Percentiles rank a stretch among this genome's conserved stretches.
Conservation (phyloP, 2,888 invertebrate species). For the Pardosa pseudoannulata region DNA sequence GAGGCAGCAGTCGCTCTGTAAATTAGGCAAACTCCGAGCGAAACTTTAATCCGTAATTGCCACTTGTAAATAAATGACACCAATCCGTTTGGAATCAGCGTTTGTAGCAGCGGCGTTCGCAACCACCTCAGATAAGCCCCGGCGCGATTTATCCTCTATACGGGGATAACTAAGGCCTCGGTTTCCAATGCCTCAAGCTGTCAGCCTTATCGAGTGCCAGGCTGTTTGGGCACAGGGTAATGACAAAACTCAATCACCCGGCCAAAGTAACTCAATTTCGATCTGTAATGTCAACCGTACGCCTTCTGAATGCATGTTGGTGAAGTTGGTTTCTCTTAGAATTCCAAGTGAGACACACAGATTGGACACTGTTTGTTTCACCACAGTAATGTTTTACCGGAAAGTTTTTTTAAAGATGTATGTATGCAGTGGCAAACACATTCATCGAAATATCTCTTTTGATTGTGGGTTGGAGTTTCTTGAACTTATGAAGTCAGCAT, state of each 20-base stretch:
- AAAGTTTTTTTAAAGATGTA: too few species aligned
- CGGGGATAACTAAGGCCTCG: conserved; percentile 7
- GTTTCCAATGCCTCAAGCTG: conserved; percentile 54
- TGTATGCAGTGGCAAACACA: too few species aligned
- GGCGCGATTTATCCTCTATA: conserved; percentile 18
- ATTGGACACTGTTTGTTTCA: too few species aligned
- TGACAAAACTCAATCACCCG: conserved; percentile 70
- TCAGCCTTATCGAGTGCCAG: conserved; percentile 16
- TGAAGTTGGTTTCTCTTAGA: too few species aligned
- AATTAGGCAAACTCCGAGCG: conserved; percentile 14
- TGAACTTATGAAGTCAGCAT: too few species aligned
- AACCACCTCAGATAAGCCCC: conserved; percentile 6
- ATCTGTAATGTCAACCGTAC: neutral
- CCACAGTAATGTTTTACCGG: too few species aligned
- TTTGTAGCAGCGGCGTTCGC: neutral
- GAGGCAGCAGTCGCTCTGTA: neutral
- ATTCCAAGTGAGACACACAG: too few species aligned
- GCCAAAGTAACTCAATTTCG: conserved; percentile 45
- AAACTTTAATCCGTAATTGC: conserved; percentile 8
- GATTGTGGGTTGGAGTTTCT: too few species aligned
- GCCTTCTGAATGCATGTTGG: too few species aligned
- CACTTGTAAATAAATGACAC: conserved; percentile 36
- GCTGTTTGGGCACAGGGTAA: conserved; percentile 28
- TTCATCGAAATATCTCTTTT: too few species aligned
- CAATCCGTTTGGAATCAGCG: conserved; percentile 53